phyloP scores from a whole-genome alignment of 2,888 invertebrate genomes.

The Cyaniris semiargus region DNA sequence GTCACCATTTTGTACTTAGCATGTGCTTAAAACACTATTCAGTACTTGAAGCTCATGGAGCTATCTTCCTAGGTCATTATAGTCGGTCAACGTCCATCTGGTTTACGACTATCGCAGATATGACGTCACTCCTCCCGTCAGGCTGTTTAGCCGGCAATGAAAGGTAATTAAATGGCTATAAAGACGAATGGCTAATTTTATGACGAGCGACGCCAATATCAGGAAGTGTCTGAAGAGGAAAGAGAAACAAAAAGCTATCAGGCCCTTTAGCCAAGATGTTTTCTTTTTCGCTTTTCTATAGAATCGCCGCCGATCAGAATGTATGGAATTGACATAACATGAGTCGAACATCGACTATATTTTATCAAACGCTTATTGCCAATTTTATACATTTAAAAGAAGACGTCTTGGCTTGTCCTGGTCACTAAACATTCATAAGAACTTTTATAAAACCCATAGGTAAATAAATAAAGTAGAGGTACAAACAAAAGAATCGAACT shows the following conservation, averaged over 20 bases:
- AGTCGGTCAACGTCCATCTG: slow-evolving; percentile 9
- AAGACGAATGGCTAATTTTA: neutral
- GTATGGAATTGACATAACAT: no score
- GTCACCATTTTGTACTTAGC: neutral
- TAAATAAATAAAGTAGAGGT: no score
- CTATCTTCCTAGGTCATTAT: neutral
- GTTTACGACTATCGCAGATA: neutral
- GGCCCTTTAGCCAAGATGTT: neutral
- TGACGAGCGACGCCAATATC: neutral
- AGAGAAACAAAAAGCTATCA: neutral
- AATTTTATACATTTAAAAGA: no score
- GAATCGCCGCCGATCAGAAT: no score
- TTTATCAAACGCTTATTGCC: no score
- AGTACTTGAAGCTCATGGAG: neutral
- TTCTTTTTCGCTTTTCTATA: neutral
- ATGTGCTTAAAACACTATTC: neutral
- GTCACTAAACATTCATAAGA: no score
- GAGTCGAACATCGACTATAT: no score
- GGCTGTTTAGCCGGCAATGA: neutral
- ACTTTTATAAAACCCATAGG: no score
- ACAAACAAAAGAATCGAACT: neutral
- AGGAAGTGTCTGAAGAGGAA: neutral
- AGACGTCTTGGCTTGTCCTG: no score
- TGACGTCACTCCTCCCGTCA: neutral
- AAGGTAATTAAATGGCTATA: slow-evolving; percentile 9